A percentile compares a stretch with the other conserved stretches of the same genome.
phyloP scores from a whole-genome alignment of 2,113 vertebrate species.

The Lycaon pictus region DNA sequence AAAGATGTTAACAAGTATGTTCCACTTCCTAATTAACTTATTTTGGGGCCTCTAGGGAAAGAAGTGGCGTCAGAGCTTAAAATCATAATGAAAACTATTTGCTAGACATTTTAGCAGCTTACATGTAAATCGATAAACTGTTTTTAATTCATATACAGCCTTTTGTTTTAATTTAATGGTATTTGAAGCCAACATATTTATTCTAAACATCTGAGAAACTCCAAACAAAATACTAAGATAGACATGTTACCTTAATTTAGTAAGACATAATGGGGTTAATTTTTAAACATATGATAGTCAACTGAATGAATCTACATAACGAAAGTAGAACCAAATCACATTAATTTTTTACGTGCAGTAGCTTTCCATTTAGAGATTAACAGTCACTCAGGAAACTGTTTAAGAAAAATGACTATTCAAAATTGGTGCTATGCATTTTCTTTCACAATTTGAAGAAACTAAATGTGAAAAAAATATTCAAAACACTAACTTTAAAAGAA shows the following conservation, averaged over 20 bases:
- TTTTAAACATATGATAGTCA: constrained; percentile 56
- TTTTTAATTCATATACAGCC: constrained; percentile 36
- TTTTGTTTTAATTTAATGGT: constrained; percentile 48
- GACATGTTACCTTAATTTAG: constrained; percentile 39
- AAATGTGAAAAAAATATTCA: constrained; percentile 54
- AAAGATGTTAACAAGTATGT: constrained; percentile 83
- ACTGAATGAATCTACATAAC: constrained; percentile 69
- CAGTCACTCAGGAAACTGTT: constrained; percentile 55
- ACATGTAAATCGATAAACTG: constrained; percentile 34
- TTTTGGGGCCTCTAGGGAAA: constrained; percentile 35
- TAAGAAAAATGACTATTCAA: constrained; percentile 54
- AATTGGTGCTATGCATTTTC: constrained; percentile 31
- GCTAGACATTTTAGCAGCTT: constrained; percentile 45
- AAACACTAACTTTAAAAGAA: constrained; percentile 57
- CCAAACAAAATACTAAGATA: constrained; percentile 65
- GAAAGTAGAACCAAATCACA: constrained; percentile 46
- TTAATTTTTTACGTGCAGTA: constrained; percentile 50
- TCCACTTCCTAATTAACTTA: constrained; percentile 82
- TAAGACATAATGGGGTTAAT: constrained; percentile 67
- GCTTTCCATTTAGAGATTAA: constrained; percentile 60
- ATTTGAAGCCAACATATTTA: constrained; percentile 60
- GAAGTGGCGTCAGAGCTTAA: constrained; percentile 73
- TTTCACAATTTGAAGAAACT: constrained; percentile 56
- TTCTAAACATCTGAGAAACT: constrained; percentile 51
- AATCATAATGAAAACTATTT: constrained; percentile 49